Percentiles rank a stretch among this genome's conserved stretches.
phyloP scores from a whole-genome alignment of 2,113 vertebrate genomes.

The Anser brachyrhynchus region DNA sequence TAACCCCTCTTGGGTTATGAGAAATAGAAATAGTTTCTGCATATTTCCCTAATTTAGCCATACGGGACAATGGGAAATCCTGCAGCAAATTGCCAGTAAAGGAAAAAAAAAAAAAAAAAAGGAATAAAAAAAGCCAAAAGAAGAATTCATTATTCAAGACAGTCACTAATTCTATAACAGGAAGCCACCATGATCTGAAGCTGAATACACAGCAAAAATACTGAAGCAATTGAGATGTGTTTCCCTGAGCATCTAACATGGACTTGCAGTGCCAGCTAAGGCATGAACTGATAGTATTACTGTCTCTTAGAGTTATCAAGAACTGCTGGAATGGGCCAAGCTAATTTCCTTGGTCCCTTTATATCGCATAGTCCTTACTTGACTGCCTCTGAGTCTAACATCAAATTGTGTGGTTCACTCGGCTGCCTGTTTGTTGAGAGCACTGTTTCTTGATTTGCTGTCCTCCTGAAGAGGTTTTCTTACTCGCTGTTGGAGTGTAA shows the following conservation, averaged over 20 bases:
- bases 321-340: neutral
- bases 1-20: neutral
- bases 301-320: neutral
- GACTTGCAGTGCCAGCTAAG: neutral
- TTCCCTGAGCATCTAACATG: neutral
- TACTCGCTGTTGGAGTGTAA: constrained; percentile 24
- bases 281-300: neutral
- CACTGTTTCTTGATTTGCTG: neutral
- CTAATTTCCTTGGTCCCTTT: neutral
- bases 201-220: neutral
- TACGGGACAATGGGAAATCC: neutral
- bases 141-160: neutral
- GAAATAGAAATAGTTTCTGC: neutral
- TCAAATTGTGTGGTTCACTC: neutral
- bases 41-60: constrained; percentile 6
- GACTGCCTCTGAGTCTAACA: neutral
- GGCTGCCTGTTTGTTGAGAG: neutral
- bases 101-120: neutral
- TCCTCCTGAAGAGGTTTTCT: neutral
- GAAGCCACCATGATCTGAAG: neutral
- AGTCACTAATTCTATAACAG: neutral
- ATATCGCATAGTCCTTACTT: neutral
- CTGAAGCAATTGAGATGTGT: neutral
- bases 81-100: neutral
- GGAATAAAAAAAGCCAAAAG: neutral